These are phyloP conservation scores for Epinephelus moara DNA, from an alignment of 2,113 vertebrate species.

Conservation along the genomic window DNA sequence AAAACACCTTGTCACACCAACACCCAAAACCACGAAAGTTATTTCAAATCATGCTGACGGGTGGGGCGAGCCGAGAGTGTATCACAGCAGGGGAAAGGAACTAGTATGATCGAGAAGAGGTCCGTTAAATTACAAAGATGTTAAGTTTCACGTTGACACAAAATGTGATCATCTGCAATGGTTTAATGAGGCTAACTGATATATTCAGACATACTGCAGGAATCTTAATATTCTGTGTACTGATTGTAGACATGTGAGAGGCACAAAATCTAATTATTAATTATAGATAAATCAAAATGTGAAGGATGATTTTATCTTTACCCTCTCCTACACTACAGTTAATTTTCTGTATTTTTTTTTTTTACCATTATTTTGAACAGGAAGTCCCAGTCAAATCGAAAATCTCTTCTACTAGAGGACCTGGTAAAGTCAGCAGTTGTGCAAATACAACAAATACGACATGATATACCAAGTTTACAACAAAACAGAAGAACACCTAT, in stretches of 20 bases:
- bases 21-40: slow-evolving; percentile 69
- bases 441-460: too few species aligned
- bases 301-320: background rate
- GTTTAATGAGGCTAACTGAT: background rate
- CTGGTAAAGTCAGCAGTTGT: too few species aligned
- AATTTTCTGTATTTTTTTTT: too few species aligned
- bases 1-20: slow-evolving; percentile 58
- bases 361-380: too few species aligned
- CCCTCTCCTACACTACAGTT: background rate
- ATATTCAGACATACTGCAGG: background rate
- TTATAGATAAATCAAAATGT: background rate
- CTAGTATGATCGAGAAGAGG: background rate
- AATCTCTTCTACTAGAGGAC: too few species aligned
- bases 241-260: background rate
- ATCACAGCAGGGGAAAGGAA: background rate
- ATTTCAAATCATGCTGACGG: slow-evolving; percentile 38
- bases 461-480: too few species aligned
- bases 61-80: slow-evolving; percentile 42
- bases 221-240: background rate
- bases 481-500: too few species aligned
- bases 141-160: background rate
- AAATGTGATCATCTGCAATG: background rate
- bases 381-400: too few species aligned
- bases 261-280: background rate
- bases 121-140: slow-evolving; percentile 12